Evolutionary conservation across 2,888 invertebrate genomes (phyloP).

Genomic region (Calameuta filiformis): DNA sequence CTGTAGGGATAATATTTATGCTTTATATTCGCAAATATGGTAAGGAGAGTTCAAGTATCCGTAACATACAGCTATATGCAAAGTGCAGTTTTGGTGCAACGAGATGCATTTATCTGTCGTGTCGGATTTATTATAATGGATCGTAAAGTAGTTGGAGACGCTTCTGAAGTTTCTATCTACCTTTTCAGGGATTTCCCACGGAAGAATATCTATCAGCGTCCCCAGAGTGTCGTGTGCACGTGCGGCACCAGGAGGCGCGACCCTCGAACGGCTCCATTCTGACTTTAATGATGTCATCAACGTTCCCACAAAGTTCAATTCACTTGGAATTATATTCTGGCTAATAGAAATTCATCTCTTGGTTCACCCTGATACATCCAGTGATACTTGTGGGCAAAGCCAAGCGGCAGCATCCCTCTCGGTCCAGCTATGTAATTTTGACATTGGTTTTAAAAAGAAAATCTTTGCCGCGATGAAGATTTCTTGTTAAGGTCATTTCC

Average conservation of each 20-base stretch:
- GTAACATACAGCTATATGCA: too few relatives aligned
- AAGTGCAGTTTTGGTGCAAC: too few relatives aligned
- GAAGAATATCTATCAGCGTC: constrained; percentile 13
- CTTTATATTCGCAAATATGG: neutral
- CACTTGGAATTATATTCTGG: neutral
- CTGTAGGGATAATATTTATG: neutral
- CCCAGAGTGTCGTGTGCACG: constrained; percentile 33
- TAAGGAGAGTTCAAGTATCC: too few relatives aligned
- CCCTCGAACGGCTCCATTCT: constrained; percentile 22
- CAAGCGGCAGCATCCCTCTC: neutral
- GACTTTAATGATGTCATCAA: constrained; percentile 30
- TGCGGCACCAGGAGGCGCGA: constrained; percentile 15
- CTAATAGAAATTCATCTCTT: neutral
- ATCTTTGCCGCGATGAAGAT: neutral
- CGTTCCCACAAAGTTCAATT: constrained; percentile 25
- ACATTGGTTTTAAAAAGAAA: neutral
- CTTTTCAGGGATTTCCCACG: constrained; percentile 34
- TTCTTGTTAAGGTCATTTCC: constrained; percentile 10
- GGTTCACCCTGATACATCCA: neutral
- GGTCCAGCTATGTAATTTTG: neutral
- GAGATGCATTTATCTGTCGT: too few relatives aligned
- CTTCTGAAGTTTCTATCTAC: constrained; percentile 13
- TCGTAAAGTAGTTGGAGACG: neutral
- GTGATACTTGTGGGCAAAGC: neutral
- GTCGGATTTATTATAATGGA: too few relatives aligned